Base-by-base conservation (phyloP, 2,888 invertebrate genomes). In the Sycophila texana region DNA sequence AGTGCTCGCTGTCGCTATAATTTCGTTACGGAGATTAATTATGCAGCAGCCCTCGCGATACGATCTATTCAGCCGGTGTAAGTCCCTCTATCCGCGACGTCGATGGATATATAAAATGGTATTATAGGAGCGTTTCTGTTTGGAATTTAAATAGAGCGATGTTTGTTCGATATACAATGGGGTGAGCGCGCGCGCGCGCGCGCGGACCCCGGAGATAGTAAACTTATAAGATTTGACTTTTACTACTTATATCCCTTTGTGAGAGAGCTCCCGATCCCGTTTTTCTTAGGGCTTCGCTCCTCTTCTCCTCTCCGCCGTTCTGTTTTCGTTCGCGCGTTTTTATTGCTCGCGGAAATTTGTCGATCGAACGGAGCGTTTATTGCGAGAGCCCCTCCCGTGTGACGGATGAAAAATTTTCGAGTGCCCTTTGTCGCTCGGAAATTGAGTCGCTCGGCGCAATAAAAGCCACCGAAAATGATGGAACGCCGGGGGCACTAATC, bases 11-110 rank as follows among this genome's bases (percentile, higher is more conserved):
- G 76, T 77, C 61, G 68, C 76, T 47, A 77, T 80, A 80, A 80
- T 80, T 80, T 77, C 61, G 51, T 18, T 18, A 26, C 58, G 70
- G 65, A 71, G 77, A 78, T 81, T 75, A 81, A 81, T 81, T 81
- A 78, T 81, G 77, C 81, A 81, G 51, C 71, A 18, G 60, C 20
- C 51, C 74, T 57, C 14, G 51, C 65, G 58, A 74, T 58, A 58
- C 49, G 68, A 78, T 79, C 65, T 79, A 58, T 70, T 58, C 65
- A 51, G 51, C 20, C 72, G 20, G 10, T n/a, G 18, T 47, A 2
- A 61, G 39, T 39, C 39, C 39, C 39, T 39, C 10, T 7, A 14
- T 61, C 39, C n/a, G 63, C n/a, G 49, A 3, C 63, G 55, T 63
- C 57, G 53, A 70, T 65, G 47, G 76, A 18, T 30, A 39, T 63